phyloP scores from a whole-genome alignment of 2,888 invertebrate genomes.

The Nomada flava region DNA sequence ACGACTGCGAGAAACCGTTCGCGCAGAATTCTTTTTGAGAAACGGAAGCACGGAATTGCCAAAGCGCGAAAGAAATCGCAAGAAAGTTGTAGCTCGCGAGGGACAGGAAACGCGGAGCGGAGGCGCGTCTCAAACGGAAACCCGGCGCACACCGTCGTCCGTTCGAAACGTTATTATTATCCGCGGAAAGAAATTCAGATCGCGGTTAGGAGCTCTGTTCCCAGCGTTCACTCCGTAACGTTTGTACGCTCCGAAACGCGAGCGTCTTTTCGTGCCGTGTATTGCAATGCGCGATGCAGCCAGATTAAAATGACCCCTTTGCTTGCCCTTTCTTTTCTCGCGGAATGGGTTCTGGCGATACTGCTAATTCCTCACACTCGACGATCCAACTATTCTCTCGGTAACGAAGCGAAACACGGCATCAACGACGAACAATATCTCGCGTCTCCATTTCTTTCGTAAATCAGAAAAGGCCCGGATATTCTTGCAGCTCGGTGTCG shows the following conservation, averaged over 20 bases:
- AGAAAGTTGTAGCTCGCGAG: slow-evolving; percentile 43
- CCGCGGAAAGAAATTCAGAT: slow-evolving; percentile 32
- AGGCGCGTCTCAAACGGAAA: slow-evolving; percentile 46
- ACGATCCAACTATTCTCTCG: slow-evolving; percentile 45
- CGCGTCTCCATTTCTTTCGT: slow-evolving; percentile 71
- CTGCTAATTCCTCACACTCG: slow-evolving; percentile 55
- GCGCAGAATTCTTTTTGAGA: slow-evolving; percentile 52
- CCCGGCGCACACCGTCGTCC: slow-evolving; percentile 38
- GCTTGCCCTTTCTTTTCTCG: background rate
- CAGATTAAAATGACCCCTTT: slow-evolving; percentile 38
- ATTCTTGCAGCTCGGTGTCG: slow-evolving; percentile 71
- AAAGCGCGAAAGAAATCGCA: slow-evolving; percentile 67
- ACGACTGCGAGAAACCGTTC: slow-evolving; percentile 61
- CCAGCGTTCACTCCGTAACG: slow-evolving; percentile 17
- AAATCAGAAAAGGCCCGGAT: slow-evolving; percentile 73
- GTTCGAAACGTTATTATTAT: slow-evolving; percentile 55
- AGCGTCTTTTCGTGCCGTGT: background rate
- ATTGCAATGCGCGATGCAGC: background rate
- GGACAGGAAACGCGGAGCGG: slow-evolving; percentile 39
- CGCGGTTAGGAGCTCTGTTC: slow-evolving; percentile 12
- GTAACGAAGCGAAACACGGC: slow-evolving; percentile 64
- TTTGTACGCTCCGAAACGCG: background rate
- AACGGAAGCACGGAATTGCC: slow-evolving; percentile 65
- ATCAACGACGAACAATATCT: slow-evolving; percentile 56
- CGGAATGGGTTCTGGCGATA: slow-evolving; percentile 27